Base-by-base conservation (phyloP, 1,140 invertebrate genomes). In the Coboldia fuscipes region DNA sequence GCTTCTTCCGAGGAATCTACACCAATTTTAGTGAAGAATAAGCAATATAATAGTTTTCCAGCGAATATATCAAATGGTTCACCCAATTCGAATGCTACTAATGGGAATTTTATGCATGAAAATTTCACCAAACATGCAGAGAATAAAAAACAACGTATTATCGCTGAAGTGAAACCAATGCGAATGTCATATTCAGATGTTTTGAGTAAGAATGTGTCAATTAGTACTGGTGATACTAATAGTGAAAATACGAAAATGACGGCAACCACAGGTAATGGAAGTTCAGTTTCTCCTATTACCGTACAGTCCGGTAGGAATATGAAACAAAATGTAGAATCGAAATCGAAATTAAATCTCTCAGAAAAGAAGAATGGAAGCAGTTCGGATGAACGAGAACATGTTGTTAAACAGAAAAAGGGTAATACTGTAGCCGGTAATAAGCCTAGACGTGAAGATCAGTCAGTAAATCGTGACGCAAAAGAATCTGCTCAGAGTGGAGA, bases 101-200 rank as follows among this genome's bases (percentile, higher is more conserved):
- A 47, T 56, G 44, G 42, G 47, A 52, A 13, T 35, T 54, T 38
- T 43, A 16, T 17, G 36, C 38, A 20, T 23, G 18, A 21, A 44
- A 36, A 47, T 36, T 32, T 34, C 30, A 21, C 32, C 36, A 16
- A 44, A 41, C 12, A 46, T 50, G 21, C 40, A 44, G 37, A 49
- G 26, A 42, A 39, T 23, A 70, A 64, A 39, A 82, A 80, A 46
- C 68, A 70, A 33, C 60, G 77, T 18, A 79, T 77, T 46, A 68
- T 83, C 1, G 79, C 77, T 17, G 78, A 82, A 60, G 79, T 84
- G 0, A 80, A 79, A 45, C 78, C 78, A 4, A 81, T 83, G 77
- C 59, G 78, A 35, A 77, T 77, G 15, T 72, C 73, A 16, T 84
- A 83, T 50, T 84, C 80, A 2, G 78, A 80, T 56, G 76, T 84